phyloP scores from a whole-genome alignment of 2,888 invertebrate genomes.

The Cybosia mesomella region DNA sequence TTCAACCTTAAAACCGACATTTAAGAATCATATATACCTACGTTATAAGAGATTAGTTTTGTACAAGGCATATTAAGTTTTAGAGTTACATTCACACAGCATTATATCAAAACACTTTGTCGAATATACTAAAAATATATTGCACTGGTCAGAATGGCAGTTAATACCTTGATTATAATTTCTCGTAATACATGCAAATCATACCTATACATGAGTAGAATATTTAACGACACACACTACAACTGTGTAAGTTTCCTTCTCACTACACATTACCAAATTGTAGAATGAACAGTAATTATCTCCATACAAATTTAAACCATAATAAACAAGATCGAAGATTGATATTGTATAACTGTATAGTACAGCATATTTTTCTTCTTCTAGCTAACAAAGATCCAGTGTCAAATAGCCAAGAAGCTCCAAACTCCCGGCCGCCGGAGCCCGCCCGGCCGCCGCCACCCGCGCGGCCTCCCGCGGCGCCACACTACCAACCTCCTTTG shows the following conservation, averaged over 20 bases:
- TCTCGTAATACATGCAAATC: not conserved
- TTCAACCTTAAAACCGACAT: slow-evolving; percentile 19
- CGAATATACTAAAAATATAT: not conserved
- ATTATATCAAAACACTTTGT: not conserved
- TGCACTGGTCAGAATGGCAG: not conserved
- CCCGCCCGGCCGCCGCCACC: slow-evolving; percentile 72
- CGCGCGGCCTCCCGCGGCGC: slow-evolving; percentile 67
- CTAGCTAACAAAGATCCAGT: slow-evolving; percentile 70
- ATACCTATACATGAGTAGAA: not conserved
- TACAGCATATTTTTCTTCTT: slow-evolving; percentile 47
- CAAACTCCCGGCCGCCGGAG: slow-evolving; percentile 72
- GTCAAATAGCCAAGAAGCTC: slow-evolving; percentile 64
- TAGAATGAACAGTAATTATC: not conserved
- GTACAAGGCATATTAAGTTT: not conserved
- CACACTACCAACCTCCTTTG: slow-evolving; percentile 66
- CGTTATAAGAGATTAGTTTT: not conserved
- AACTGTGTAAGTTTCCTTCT: not conserved
- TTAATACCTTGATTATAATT: not conserved
- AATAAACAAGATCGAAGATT: not conserved
- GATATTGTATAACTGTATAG: not conserved
- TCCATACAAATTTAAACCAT: not conserved
- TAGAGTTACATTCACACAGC: no score
- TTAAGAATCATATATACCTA: slow-evolving; percentile 16
- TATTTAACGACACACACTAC: not conserved
- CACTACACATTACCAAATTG: not conserved